These are phyloP conservation scores for Alethe diademata DNA, from an alignment of 2,113 vertebrate species.

Conservation along the genomic window DNA sequence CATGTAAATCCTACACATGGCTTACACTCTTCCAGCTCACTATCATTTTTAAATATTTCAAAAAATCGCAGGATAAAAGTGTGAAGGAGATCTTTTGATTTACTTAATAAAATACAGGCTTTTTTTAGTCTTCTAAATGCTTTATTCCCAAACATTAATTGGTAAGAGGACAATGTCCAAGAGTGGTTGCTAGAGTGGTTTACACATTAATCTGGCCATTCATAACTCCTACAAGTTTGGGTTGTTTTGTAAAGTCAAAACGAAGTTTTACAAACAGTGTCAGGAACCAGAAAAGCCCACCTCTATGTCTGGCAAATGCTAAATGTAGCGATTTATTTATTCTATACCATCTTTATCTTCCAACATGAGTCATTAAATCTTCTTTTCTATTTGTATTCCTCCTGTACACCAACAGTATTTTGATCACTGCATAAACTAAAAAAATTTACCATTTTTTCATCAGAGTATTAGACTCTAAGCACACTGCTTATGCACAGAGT, in stretches of 20 bases:
- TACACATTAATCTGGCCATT: background rate
- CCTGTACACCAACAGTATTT: background rate
- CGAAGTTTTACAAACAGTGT: background rate
- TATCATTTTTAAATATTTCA: background rate
- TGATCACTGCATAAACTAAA: background rate
- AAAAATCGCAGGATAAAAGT: background rate
- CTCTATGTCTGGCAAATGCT: background rate
- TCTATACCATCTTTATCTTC: background rate
- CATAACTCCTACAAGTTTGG: background rate
- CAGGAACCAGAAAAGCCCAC: background rate
- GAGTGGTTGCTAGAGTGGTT: background rate
- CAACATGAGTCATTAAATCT: background rate
- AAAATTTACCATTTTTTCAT: background rate
- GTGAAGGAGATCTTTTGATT: background rate
- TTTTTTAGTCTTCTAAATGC: background rate
- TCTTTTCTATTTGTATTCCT: background rate
- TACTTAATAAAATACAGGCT: background rate
- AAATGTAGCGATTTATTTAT: background rate
- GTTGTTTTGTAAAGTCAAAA: background rate
- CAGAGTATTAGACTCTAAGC: background rate
- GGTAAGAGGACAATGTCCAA: background rate
- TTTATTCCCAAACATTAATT: background rate
- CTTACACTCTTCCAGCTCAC: background rate
- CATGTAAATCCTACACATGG: background rate
- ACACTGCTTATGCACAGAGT: background rate